Percentiles rank a stretch among this genome's conserved stretches.
Evolutionary conservation across 2,797 vertebrate genomes (phyloP).

Genomic region (Bradypodion pumilum): DNA sequence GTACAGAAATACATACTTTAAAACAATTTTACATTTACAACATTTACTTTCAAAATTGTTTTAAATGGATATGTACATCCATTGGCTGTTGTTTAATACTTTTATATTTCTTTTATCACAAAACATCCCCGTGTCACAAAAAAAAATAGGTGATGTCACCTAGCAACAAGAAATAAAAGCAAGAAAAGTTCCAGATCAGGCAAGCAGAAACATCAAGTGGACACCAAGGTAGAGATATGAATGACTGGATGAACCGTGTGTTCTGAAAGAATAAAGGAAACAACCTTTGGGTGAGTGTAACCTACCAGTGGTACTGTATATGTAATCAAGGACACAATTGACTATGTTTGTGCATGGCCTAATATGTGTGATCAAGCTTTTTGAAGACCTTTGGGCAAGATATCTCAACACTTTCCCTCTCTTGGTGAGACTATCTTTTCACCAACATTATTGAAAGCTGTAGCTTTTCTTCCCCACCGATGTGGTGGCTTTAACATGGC

Average conservation of each 20-base stretch:
- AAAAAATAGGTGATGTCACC: slow-evolving; percentile 48
- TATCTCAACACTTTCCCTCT: too few species aligned
- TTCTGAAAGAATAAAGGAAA: not conserved
- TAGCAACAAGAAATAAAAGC: slow-evolving; percentile 62
- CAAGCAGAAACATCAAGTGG: not conserved
- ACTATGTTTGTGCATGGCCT: not conserved
- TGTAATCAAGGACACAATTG: accelerated
- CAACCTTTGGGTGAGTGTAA: not conserved
- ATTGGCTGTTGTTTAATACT: not conserved
- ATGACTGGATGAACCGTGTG: not conserved
- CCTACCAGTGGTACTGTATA: accelerated
- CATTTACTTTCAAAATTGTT: not conserved
- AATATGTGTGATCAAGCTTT: not conserved
- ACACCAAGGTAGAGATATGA: not conserved
- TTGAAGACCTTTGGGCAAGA: too few species aligned
- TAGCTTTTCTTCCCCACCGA: too few species aligned
- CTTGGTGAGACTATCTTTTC: too few species aligned
- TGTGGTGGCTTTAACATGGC: too few species aligned
- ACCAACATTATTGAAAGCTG: too few species aligned
- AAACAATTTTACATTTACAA: not conserved
- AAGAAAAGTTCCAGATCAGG: slow-evolving; percentile 55
- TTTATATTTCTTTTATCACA: slow-evolving; percentile 22
- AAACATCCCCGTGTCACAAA: slow-evolving; percentile 48
- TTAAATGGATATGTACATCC: not conserved
- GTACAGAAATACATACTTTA: not conserved